Percentiles rank a stretch among this genome's conserved stretches.
phyloP scores from a whole-genome alignment of 2,888 invertebrate species.

The Ormyrus pomaceus region DNA sequence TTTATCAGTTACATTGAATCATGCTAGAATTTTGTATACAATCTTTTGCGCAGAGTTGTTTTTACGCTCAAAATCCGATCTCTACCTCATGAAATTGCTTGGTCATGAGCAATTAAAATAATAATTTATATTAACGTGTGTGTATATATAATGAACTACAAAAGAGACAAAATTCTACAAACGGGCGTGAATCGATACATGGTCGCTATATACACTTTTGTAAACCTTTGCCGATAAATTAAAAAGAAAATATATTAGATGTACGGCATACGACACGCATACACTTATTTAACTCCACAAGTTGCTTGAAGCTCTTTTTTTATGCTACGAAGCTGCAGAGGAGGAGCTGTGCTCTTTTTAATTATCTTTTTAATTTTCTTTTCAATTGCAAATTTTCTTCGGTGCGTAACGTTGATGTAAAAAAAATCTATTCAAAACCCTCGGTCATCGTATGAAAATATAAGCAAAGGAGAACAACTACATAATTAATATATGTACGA shows the following conservation, averaged over 20 bases:
- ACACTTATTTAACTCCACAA: conserved; percentile 20
- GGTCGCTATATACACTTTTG: not conserved
- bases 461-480: conserved; percentile 48
- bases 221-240: conserved; percentile 19
- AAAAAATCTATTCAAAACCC: conserved; percentile 32
- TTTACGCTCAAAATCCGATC: conserved; percentile 3
- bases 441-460: conserved; percentile 45
- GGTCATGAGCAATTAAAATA: conserved; percentile 5
- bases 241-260: conserved; percentile 21
- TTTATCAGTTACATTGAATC: not conserved
- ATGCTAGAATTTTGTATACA: conserved; percentile 23
- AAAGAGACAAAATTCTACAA: not conserved
- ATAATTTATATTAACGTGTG: conserved; percentile 25
- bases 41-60: conserved; percentile 8
- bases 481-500: conserved; percentile 42
- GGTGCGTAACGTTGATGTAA: conserved; percentile 28
- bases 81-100: conserved; percentile 3
- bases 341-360: not conserved
- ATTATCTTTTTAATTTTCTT: conserved; percentile 3
- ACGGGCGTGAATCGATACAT: not conserved
- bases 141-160: conserved; percentile 4
- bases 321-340: not conserved
- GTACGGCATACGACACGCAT: conserved; percentile 9
- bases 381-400: conserved; percentile 4
- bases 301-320: not conserved